Conservation (phyloP, 2,888 invertebrate genomes). For the Glyphotaelius pellucidus region DNA sequence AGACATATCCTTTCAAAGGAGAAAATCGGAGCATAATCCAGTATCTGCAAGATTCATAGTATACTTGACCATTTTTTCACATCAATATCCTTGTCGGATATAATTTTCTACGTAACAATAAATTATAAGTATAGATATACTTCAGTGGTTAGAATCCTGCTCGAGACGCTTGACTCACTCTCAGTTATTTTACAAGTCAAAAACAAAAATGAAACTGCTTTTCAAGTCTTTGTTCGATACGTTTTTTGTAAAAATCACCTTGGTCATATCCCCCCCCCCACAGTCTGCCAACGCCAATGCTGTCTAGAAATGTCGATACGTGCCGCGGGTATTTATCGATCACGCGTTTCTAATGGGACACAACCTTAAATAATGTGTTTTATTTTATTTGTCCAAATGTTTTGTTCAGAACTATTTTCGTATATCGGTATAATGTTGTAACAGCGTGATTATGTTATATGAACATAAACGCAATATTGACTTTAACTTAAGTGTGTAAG, state of each 20-base stretch:
- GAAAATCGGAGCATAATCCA: background rate
- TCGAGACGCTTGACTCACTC: background rate
- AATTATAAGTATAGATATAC: background rate
- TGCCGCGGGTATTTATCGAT: background rate
- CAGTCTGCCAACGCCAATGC: background rate
- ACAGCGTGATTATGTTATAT: background rate
- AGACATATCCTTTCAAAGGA: too few relatives aligned
- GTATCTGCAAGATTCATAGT: background rate
- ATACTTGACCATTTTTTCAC: background rate
- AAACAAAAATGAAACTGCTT: background rate
- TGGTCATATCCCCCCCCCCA: background rate
- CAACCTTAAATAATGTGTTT: background rate
- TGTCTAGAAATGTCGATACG: background rate
- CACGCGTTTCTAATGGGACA: background rate
- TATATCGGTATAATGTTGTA: background rate
- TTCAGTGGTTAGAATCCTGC: background rate
- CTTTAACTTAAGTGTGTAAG: too few relatives aligned
- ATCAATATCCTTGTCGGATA: background rate
- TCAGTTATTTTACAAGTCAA: background rate
- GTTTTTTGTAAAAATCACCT: conserved; percentile 21
- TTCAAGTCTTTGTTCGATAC: background rate
- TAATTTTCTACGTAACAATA: background rate
- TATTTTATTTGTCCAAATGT: background rate
- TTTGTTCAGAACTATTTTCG: background rate
- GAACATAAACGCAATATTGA: background rate